phyloP scores from a whole-genome alignment of 2,797 vertebrate genomes.

The Emydoidea blandingii region DNA sequence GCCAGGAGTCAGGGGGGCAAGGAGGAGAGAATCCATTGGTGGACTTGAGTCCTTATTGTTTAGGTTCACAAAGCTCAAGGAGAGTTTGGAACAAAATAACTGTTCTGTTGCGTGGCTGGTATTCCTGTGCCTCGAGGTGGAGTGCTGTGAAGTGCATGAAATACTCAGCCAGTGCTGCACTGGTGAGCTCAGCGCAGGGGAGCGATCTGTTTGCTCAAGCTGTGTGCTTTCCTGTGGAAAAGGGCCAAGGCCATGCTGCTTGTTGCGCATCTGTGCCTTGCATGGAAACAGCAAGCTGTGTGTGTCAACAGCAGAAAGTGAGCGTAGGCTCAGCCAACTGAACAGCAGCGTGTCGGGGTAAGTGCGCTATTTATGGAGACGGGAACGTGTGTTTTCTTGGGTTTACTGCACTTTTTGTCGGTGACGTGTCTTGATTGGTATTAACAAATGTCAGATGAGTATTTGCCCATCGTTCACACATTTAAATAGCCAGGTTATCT shows the following conservation, averaged over 20 bases:
- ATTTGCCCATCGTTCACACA: neutral
- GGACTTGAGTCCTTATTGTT: accelerated
- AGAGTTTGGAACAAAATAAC: neutral
- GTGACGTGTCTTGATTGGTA: neutral
- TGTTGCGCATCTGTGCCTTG: neutral
- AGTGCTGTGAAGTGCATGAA: accelerated
- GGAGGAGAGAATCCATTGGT: neutral
- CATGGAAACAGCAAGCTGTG: neutral
- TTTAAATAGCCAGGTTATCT: constrained; percentile 8
- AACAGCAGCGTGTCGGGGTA: accelerated
- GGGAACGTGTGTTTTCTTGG: neutral
- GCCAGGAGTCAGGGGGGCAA: neutral
- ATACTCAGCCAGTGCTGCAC: neutral
- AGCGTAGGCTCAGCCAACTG: neutral
- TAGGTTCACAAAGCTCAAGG: neutral
- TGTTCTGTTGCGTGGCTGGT: accelerated
- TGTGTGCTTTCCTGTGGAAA: neutral
- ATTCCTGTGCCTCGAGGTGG: neutral
- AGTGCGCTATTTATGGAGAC: neutral
- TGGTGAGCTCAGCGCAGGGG: neutral
- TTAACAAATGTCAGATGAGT: neutral
- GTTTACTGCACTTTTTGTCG: neutral
- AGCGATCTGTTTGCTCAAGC: neutral
- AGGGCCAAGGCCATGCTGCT: neutral
- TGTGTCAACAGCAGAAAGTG: constrained; percentile 6